Evolutionary conservation across 2,888 invertebrate genomes (phyloP).

Genomic region (Hypena proboscidalis): DNA sequence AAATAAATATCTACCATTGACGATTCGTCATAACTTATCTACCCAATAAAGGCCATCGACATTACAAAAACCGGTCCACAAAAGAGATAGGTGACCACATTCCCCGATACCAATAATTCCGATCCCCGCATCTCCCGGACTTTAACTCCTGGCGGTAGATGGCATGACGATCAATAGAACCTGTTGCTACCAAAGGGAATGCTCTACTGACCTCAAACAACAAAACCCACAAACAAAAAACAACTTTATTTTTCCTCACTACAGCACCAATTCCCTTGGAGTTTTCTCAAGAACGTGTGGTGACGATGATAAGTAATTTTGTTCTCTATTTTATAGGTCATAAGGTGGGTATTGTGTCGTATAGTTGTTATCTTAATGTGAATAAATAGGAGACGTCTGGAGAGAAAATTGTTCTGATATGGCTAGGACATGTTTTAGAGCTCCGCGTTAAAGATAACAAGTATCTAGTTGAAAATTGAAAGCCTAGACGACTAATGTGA

Average conservation of each 20-base stretch:
- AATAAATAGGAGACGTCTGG: constrained; percentile 61
- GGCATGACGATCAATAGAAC: constrained; percentile 66
- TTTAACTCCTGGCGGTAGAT: constrained; percentile 48
- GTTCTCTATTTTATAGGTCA: constrained; percentile 43
- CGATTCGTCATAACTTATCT: no score
- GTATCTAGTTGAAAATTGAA: constrained; percentile 3
- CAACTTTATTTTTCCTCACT: constrained; percentile 24
- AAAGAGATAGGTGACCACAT: not conserved
- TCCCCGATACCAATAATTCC: constrained; percentile 23
- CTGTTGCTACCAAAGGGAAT: constrained; percentile 59
- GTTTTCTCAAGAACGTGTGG: constrained; percentile 28
- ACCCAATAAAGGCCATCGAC: no score
- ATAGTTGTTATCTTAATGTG: constrained; percentile 51
- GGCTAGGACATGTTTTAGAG: constrained; percentile 36
- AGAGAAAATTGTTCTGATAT: constrained; percentile 57
- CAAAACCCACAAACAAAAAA: constrained; percentile 29
- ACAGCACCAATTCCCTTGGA: constrained; percentile 37
- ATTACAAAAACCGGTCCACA: no score
- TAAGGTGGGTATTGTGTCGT: constrained; percentile 46
- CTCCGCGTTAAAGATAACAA: constrained; percentile 15
- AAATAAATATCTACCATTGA: no score
- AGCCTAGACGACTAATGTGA: not conserved
- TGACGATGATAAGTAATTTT: constrained; percentile 43
- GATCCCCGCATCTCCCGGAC: no score
- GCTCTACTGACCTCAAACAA: constrained; percentile 64